Conservation (phyloP, 23 tunicate species). For the Trididemnum nubilum region DNA sequence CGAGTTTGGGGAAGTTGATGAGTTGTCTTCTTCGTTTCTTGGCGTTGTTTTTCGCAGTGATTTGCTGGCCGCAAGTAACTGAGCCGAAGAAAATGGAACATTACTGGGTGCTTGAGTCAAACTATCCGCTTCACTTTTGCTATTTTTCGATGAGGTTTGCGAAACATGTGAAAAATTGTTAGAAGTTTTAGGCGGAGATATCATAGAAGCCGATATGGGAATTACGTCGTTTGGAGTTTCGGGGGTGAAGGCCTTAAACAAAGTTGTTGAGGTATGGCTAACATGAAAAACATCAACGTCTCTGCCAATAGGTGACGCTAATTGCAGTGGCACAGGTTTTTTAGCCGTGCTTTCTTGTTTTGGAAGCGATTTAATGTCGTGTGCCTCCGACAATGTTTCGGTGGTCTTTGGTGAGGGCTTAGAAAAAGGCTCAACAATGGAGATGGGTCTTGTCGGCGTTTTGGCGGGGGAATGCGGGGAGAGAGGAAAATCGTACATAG, state of each 20-base stretch:
- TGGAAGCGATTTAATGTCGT: background rate
- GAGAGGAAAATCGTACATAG: background rate
- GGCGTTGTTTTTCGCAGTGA: background rate
- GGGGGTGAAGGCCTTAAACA: background rate
- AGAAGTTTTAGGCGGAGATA: too few relatives aligned
- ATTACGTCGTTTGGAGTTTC: background rate
- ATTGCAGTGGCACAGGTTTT: background rate
- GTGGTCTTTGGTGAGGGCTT: background rate
- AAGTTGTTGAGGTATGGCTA: background rate
- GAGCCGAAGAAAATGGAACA: background rate
- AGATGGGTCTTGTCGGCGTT: background rate
- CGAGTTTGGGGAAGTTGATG: too few relatives aligned
- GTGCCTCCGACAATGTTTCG: background rate
- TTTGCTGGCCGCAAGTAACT: background rate
- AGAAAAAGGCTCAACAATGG: constrained; percentile 11
- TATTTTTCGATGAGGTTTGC: too few relatives aligned
- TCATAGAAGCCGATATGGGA: too few relatives aligned
- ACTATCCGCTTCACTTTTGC: too few relatives aligned
- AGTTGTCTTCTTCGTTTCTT: background rate
- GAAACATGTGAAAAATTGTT: too few relatives aligned
- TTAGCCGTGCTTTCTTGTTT: too few relatives aligned
- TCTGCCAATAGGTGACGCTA: constrained; percentile 26
- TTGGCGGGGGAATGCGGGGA: background rate
- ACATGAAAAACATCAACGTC: background rate
- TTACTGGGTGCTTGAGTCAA: background rate